Evolutionary conservation across 2,888 invertebrate genomes (phyloP), one percentile per base, ranked within the genome.

Genomic region (Drosophila recens): DNA sequence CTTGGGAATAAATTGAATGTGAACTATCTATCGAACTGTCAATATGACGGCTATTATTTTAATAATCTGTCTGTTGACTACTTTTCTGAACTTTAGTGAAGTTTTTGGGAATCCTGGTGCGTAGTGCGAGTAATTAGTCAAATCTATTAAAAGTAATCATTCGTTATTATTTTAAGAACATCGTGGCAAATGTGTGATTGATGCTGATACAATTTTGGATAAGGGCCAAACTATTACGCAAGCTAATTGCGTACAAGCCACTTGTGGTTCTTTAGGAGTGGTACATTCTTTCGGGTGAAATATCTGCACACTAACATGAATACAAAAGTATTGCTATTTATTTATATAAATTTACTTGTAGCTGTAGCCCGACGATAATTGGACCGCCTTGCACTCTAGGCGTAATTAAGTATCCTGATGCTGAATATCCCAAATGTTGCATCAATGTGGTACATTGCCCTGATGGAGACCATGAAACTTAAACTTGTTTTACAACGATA

Each of bases 121-220:
- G 36, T 52, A 52, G 13, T 11, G 5, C 17, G 20, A 51, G 13
- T 48, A 10, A 33, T 10, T 4, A 23, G 13, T 17, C 6, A 34
- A 15, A 36, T 38, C n/a, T 17, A 38, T 0, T 4, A 6, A 13
- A 1, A 8, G 2, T 20, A 17, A 34, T 20, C 8, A 0, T 13
- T 52, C n/a, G 9, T 38, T 52, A 6, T 38, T 11, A 8, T 3
- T 52, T n/a, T n/a, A 45, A 82, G 80, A 65, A n/a, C 43, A 80
- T 65, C 75, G 80, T 3, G 79, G 76, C 0, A 82, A 82, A 56
- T 82, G 82, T 49, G 51, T 59, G 2, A 49, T 80, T 15, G 40
- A 57, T 13, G 43, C 13, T 3, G 23, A 72, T n/a, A 57, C 72
- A 9, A 64, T 82, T 8, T 62, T 83, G 10, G 51, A 57, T 9